Evolutionary conservation across 2,113 vertebrate genomes (phyloP).

Genomic region (Leucosticte australis): DNA sequence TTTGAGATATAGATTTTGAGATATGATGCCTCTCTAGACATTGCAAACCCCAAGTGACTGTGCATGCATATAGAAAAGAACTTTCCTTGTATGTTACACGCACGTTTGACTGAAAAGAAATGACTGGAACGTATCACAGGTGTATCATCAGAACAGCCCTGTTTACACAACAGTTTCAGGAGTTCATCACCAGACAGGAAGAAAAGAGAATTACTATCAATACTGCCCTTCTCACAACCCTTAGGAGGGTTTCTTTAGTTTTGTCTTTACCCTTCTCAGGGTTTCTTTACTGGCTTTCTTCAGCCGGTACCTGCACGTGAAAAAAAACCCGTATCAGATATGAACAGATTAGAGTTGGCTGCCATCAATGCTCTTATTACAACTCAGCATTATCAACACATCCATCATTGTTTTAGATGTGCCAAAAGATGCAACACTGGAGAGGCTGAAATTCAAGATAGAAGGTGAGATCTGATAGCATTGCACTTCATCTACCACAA

Average conservation of each 20-base stretch:
- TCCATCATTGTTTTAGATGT: neutral
- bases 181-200: neutral
- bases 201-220: neutral
- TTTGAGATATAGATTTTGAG: neutral
- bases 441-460: neutral
- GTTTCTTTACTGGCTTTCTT: neutral
- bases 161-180: neutral
- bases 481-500: neutral
- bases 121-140: fast-evolving
- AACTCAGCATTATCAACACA: neutral
- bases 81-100: neutral
- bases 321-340: fast-evolving
- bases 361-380: neutral
- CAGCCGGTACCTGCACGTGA: fast-evolving
- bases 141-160: neutral
- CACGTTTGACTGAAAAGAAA: neutral
- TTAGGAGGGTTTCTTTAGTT: neutral
- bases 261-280: too few species aligned
- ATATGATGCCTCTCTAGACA: neutral
- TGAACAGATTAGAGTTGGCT: neutral
- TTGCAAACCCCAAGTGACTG: neutral
- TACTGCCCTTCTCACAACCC: neutral
- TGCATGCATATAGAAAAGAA: neutral
- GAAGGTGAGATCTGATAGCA: neutral
- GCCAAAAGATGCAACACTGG: neutral